These are phyloP conservation scores for Rhagoletis pomonella DNA, from an alignment of 1,140 invertebrate species.

Conservation along the genomic window DNA sequence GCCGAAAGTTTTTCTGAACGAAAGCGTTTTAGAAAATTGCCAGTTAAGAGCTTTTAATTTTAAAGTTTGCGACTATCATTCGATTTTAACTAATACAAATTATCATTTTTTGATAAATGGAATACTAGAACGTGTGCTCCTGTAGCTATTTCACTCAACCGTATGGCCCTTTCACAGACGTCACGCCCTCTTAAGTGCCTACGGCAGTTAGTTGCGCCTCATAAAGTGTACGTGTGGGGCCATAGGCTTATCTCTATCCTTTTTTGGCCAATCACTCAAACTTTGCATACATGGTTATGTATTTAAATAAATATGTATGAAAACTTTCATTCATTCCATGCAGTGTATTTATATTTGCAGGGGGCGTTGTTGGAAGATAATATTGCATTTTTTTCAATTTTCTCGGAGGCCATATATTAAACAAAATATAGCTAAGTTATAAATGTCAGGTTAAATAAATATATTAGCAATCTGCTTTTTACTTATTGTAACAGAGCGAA, in stretches of 20 bases:
- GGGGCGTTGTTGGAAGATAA: neutral
- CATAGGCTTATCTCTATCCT: neutral
- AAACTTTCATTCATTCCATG: neutral
- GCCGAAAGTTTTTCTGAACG: too few relatives aligned
- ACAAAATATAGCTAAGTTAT: neutral
- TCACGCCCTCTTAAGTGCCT: neutral
- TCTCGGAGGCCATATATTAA: neutral
- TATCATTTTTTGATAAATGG: too few relatives aligned
- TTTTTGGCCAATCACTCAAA: neutral
- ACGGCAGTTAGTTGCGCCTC: neutral
- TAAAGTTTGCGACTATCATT: too few relatives aligned
- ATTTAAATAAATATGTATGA: neutral
- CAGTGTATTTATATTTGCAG: neutral
- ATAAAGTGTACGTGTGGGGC: neutral
- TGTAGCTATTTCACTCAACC: too few relatives aligned
- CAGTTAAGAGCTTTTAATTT: too few relatives aligned
- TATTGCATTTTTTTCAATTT: too few relatives aligned
- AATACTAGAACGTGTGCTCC: too few relatives aligned
- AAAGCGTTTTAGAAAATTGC: too few relatives aligned
- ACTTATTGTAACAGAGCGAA: neutral
- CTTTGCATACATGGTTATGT: neutral
- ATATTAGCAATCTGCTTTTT: neutral
- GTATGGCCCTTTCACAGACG: neutral
- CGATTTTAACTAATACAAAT: too few relatives aligned
- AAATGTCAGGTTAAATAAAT: slow-evolving; percentile 1